Percentiles rank a stretch among this genome's conserved stretches.
phyloP scores from a whole-genome alignment of 30 jellyfish, hydroid and myxozoan species.

The Pseudorhiza aurosa region DNA sequence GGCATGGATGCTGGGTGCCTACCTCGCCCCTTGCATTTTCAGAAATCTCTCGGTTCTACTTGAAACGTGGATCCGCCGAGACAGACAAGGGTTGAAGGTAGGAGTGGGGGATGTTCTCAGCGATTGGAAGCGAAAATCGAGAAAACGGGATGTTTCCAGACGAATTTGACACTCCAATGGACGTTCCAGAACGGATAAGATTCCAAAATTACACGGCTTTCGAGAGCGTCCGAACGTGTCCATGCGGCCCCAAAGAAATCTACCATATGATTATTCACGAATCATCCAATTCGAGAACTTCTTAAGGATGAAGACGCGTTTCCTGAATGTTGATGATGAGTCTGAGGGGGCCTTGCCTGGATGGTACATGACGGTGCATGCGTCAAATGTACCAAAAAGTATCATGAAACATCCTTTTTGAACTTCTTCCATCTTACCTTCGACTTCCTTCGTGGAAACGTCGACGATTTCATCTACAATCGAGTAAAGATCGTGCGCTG shows the following conservation, averaged over 20 bases:
- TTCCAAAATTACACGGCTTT: conserved; percentile 90
- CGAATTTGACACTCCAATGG: conserved; percentile 93
- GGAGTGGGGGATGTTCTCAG: no score
- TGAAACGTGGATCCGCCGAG: no score
- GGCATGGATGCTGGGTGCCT: no score
- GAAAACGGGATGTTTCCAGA: conserved; percentile 96
- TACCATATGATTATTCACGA: conserved; percentile 92
- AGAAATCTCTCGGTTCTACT: no score
- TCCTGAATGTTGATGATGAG: conserved; percentile 66
- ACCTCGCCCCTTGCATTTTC: no score
- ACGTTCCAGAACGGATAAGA: conserved; percentile 82
- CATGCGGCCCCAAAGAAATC: conserved; percentile 98
- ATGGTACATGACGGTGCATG: conserved; percentile 84
- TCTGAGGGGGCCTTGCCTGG: conserved; percentile 82
- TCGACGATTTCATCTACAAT: conserved; percentile 36
- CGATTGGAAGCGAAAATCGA: conserved; percentile 79
- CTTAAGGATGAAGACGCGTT: conserved; percentile 37
- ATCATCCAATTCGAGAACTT: conserved; percentile 50
- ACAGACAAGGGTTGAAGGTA: no score
- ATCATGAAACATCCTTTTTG: conserved; percentile 21
- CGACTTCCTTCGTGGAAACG: neutral
- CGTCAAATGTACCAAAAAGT: conserved; percentile 74
- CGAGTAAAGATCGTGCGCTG: conserved; percentile 30
- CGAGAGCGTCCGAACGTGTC: conserved; percentile 91
- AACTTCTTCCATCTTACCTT: conserved; percentile 2